Conservation (phyloP, 2,888 invertebrate genomes). For the Eumerus sabulonum region DNA sequence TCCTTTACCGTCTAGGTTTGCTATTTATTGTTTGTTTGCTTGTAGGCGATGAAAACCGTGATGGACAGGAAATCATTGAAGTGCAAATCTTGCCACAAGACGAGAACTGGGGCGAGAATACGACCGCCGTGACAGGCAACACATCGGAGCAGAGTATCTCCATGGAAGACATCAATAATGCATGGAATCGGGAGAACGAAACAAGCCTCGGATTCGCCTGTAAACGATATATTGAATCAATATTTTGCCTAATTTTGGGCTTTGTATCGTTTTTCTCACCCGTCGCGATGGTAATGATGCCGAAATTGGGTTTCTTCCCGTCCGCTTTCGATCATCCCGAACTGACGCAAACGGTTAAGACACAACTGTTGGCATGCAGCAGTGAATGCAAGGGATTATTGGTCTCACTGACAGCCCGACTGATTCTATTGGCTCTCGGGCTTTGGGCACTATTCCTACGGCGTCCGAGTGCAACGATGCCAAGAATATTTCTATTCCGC, state of each 20-base stretch:
- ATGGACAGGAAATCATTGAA: conserved; percentile 95
- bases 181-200: conserved; percentile 89
- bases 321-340: conserved; percentile 84
- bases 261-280: conserved; percentile 94
- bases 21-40: too few relatives aligned
- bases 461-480: conserved; percentile 91
- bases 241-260: conserved; percentile 88
- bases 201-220: conserved; percentile 86
- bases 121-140: conserved; percentile 97
- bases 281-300: conserved; percentile 95
- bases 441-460: conserved; percentile 96
- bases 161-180: conserved; percentile 92
- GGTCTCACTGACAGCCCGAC: conserved; percentile 93
- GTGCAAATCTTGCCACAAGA: conserved; percentile 97
- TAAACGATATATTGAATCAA: conserved; percentile 90
- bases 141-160: conserved; percentile 97
- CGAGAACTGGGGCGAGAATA: conserved; percentile 99
- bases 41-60: conserved; percentile 84
- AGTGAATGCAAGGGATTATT: conserved; percentile 97
- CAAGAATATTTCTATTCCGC: conserved; percentile 93
- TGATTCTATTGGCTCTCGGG: conserved; percentile 92
- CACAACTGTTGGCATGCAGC: conserved; percentile 88
- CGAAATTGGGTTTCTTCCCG: conserved; percentile 92
- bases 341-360: conserved; percentile 85
- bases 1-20: too few relatives aligned